phyloP scores from a whole-genome alignment of 2,113 vertebrate genomes.

The Pica pica region DNA sequence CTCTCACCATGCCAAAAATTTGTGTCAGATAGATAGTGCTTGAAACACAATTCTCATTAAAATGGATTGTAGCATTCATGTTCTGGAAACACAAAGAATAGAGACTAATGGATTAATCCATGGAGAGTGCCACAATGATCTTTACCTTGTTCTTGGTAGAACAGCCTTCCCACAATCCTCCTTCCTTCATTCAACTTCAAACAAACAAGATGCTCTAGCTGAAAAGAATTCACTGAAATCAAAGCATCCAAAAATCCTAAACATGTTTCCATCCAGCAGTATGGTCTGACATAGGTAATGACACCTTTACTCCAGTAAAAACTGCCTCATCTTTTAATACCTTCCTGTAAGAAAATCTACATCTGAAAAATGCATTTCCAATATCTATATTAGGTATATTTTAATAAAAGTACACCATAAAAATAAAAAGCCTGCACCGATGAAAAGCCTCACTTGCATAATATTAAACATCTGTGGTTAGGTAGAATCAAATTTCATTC shows the following conservation, averaged over 20 bases:
- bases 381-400: not conserved
- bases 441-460: not conserved
- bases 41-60: not conserved
- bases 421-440: not conserved
- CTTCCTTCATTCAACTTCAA: not conserved
- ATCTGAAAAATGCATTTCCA: not conserved
- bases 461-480: not conserved
- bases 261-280: not conserved
- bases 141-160: not conserved
- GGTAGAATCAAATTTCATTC: slow-evolving; percentile 20
- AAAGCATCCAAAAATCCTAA: not conserved
- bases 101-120: slow-evolving; percentile 28
- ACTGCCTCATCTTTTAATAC: not conserved
- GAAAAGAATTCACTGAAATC: not conserved
- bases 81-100: not conserved
- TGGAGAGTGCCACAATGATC: not conserved
- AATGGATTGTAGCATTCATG: not conserved
- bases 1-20: not conserved
- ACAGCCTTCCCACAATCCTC: not conserved
- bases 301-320: not conserved
- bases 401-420: not conserved
- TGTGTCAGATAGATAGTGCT: not conserved
- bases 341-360: not conserved
- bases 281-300: not conserved
- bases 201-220: not conserved